Evolutionary conservation across 1,140 invertebrate species (phyloP).

Genomic region (Piezodorus guildinii): DNA sequence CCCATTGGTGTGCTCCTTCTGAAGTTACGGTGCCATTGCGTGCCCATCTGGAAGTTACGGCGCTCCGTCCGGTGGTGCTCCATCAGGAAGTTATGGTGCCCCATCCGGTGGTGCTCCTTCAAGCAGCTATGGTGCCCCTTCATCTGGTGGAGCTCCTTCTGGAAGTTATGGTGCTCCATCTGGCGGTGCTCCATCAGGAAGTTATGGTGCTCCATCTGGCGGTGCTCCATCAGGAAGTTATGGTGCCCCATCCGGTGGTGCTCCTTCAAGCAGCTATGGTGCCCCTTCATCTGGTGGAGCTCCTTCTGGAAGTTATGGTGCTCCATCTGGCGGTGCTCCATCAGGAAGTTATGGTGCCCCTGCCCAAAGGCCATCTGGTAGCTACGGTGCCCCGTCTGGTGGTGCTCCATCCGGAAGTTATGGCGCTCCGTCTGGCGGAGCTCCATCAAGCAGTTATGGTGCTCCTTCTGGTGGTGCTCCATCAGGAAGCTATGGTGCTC

Average conservation of each 20-base stretch:
- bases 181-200: background rate
- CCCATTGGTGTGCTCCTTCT: conserved; percentile 14
- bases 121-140: background rate
- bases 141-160: conserved; percentile 17
- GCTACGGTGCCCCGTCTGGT: conserved; percentile 20
- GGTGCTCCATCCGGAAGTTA: conserved; percentile 8
- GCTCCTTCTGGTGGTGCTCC: conserved; percentile 8
- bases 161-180: background rate
- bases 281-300: conserved; percentile 1
- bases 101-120: conserved; percentile 10
- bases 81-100: background rate
- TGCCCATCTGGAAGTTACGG: conserved; percentile 11
- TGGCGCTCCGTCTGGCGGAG: conserved; percentile 12
- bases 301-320: background rate
- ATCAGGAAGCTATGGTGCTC: background rate
- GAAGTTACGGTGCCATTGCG: conserved; percentile 21
- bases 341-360: conserved; percentile 21
- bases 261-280: conserved; percentile 6
- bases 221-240: conserved; percentile 19
- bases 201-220: conserved; percentile 24
- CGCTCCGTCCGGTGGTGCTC: conserved; percentile 15
- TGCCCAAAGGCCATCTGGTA: conserved; percentile 14
- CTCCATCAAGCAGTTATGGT: background rate
- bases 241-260: conserved; percentile 17
- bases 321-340: conserved; percentile 16